Percentiles rank a stretch among this genome's conserved stretches.
Conservation (phyloP, 1,140 invertebrate genomes). For the Lepidostoma basale region DNA sequence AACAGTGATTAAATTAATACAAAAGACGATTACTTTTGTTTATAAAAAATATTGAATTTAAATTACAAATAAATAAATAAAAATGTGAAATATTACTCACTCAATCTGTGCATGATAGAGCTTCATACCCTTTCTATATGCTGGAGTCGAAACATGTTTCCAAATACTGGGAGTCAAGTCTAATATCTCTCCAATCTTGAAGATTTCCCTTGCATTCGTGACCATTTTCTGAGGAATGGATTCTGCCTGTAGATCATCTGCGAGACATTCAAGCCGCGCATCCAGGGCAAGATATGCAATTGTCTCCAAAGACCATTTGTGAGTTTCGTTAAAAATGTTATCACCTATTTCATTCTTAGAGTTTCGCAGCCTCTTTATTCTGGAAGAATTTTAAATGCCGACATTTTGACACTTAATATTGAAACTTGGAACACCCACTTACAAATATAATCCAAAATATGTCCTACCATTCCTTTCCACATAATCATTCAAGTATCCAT, state of each 20-base stretch:
- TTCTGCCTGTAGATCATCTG: constrained; percentile 57
- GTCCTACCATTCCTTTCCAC: too few species aligned
- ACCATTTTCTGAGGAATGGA: constrained; percentile 66
- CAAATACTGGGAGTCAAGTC: constrained; percentile 69
- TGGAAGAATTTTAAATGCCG: too few species aligned
- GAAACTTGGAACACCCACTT: too few species aligned
- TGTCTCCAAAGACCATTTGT: constrained; percentile 73
- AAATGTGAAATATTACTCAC: constrained; percentile 48
- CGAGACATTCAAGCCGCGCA: constrained; percentile 66
- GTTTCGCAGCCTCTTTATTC: constrained; percentile 62
- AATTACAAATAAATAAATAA: neutral
- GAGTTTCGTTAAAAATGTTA: constrained; percentile 67
- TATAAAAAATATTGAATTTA: too few species aligned
- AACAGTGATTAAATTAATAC: too few species aligned
- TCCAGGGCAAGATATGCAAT: constrained; percentile 73
- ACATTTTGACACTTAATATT: too few species aligned
- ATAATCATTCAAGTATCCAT: too few species aligned
- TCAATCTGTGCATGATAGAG: constrained; percentile 54
- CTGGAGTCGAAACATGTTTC: constrained; percentile 64
- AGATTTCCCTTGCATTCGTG: constrained; percentile 64
- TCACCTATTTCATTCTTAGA: constrained; percentile 61
- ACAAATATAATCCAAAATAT: too few species aligned
- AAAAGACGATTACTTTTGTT: too few species aligned
- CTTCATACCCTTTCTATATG: constrained; percentile 62
- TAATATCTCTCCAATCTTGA: constrained; percentile 63